Evolutionary conservation across 2,888 invertebrate genomes (phyloP), one percentile per base, ranked within the genome.

Genomic region (Eilema griseolum): DNA sequence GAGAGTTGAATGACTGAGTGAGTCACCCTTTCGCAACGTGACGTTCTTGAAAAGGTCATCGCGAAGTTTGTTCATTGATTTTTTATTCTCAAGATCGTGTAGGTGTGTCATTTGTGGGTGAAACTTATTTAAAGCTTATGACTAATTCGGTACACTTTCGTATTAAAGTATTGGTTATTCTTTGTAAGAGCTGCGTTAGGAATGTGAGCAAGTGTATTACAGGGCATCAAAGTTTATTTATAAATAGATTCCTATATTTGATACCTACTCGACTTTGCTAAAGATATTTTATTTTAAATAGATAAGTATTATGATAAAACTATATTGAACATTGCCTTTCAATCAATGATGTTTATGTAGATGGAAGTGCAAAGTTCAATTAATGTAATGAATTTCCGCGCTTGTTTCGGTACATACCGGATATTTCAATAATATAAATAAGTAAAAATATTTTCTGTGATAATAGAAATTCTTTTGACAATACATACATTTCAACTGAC

Each of bases 1-100:
- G 52, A 24, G 80, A 85, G 93, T 93, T 93, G 92, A 93, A 93
- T 91, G 93, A 93, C 93, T 92, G 75, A 76, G 74, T 93, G 93
- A 93, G 79, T 92, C 93, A 93, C 71, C 87, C 87, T 89, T 90
- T 89, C 88, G 86, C 88, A 88, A 90, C 88, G 84, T 84, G 84
- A 85, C 88, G 89, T 90, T 90, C 91, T 91, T 92, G 88, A 80
- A 91, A 92, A 93, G 93, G 92, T 92, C 92, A 87, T 83, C 84
- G 81, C 73, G 82, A 80, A 83, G 81, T 83, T 81, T 82, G 81
- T 85, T 85, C 86, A 86, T 85, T 86, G 86, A 84, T 85, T 87
- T 83, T 85, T 85, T 86, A 78, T 79, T 80, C 76, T 75, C 74
- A 71, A 41, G 71, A 73, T 75, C 68, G 75, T 75, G 83, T 82